These are phyloP conservation scores for Varroa destructor DNA, from an alignment of 1,140 invertebrate genomes.

Conservation along the genomic window DNA sequence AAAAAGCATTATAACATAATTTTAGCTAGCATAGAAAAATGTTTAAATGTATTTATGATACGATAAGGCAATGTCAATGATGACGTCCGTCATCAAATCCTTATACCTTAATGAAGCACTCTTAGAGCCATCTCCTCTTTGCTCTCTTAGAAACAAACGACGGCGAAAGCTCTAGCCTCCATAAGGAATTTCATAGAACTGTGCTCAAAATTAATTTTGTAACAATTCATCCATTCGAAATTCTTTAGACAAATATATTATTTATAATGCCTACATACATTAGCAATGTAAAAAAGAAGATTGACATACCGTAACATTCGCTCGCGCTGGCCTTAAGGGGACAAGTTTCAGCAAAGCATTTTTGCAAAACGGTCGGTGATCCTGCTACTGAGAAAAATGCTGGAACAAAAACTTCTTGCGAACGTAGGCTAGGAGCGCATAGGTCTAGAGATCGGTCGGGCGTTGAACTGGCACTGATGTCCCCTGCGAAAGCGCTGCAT, in stretches of 20 bases:
- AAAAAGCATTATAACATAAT: neutral
- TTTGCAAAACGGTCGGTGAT: neutral
- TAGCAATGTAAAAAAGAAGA: too few relatives aligned
- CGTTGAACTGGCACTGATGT: neutral
- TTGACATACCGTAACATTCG: neutral
- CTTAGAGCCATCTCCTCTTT: too few relatives aligned
- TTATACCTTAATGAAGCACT: too few relatives aligned
- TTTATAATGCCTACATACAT: too few relatives aligned
- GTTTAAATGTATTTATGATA: neutral
- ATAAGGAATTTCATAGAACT: too few relatives aligned
- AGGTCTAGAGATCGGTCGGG: neutral
- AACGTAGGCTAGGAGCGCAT: neutral
- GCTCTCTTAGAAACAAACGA: too few relatives aligned
- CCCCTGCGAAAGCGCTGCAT: too few relatives aligned
- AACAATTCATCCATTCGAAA: too few relatives aligned
- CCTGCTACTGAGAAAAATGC: neutral
- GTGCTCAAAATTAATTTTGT: too few relatives aligned
- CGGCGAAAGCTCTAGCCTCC: too few relatives aligned
- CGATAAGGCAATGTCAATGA: neutral
- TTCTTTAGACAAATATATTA: too few relatives aligned
- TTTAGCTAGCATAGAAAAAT: neutral
- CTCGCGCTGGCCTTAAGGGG: neutral
- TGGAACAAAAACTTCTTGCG: neutral
- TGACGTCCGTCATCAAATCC: neutral
- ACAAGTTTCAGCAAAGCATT: neutral